Conservation (phyloP, 2,888 invertebrate species). For the Mythimna loreyi region DNA sequence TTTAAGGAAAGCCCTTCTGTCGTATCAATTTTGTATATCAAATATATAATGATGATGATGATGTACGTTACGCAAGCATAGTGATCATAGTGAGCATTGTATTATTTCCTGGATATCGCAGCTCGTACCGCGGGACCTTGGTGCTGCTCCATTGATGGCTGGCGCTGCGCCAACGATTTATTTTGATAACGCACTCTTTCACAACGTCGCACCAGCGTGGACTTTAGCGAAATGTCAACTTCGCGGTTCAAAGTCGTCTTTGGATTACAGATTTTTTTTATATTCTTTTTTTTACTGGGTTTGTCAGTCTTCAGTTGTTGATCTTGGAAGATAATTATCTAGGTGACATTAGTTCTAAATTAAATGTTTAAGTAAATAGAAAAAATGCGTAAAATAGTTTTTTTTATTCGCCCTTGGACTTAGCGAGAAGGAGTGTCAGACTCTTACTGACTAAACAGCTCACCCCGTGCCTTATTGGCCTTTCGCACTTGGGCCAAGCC, state of each 20-base stretch:
- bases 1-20: no score
- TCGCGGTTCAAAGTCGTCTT: conserved; percentile 52
- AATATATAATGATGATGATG: no score
- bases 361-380: background rate
- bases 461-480: no score
- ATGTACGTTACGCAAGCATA: conserved; percentile 23
- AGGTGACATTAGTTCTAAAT: no score
- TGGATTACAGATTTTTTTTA: conserved; percentile 11
- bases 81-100: conserved; percentile 33
- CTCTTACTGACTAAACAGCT: no score
- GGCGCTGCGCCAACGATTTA: conserved; percentile 73
- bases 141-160: conserved; percentile 63
- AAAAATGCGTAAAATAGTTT: no score
- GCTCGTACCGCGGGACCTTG: conserved; percentile 67
- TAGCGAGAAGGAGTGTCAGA: no score
- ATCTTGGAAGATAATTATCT: background rate
- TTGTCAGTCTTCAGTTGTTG: background rate
- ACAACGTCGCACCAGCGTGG: conserved; percentile 59
- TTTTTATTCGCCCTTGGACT: no score
- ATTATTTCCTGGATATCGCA: conserved; percentile 51
- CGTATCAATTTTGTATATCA: no score
- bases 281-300: background rate
- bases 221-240: conserved; percentile 55
- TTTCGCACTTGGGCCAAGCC: no score
- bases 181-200: conserved; percentile 72